Evolutionary conservation across 2,888 invertebrate species (phyloP).

Genomic region (Xylocampa areola): DNA sequence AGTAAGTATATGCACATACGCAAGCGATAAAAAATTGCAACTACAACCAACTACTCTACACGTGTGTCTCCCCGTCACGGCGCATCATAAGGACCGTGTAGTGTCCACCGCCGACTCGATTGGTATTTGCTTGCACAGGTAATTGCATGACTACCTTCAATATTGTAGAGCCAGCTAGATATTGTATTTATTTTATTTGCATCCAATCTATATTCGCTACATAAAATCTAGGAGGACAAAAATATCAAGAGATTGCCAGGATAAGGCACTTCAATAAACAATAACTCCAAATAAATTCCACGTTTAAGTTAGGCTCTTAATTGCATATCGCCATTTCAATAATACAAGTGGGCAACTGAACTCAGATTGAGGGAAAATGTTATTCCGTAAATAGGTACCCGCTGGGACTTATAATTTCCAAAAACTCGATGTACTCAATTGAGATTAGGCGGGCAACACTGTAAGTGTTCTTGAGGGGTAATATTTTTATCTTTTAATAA

Average conservation of each 20-base stretch:
- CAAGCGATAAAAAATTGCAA: too few relatives aligned
- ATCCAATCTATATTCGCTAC: too few relatives aligned
- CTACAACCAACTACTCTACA: too few relatives aligned
- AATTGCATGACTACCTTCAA: too few relatives aligned
- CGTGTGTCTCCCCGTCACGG: too few relatives aligned
- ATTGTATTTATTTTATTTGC: too few relatives aligned
- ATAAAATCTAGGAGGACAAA: neutral
- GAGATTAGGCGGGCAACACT: conserved; percentile 1
- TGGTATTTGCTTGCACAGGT: too few relatives aligned
- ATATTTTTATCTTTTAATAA: conserved; percentile 6
- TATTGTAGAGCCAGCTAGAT: too few relatives aligned
- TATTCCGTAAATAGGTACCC: conserved; percentile 21
- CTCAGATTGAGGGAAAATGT: conserved; percentile 12
- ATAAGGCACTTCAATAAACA: too few relatives aligned
- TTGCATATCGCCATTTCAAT: conserved; percentile 28
- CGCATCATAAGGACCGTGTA: too few relatives aligned
- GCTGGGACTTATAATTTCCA: conserved; percentile 10
- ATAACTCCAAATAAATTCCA: conserved; percentile 18
- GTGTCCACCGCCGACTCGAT: too few relatives aligned
- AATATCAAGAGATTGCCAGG: conserved; percentile 1
- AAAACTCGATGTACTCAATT: conserved; percentile 19
- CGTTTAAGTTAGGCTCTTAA: neutral
- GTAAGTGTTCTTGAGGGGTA: neutral
- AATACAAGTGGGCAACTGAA: conserved; percentile 24
- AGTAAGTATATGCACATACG: too few relatives aligned